Conservation (phyloP, 2,888 invertebrate genomes). For the Laothoe populi region DNA sequence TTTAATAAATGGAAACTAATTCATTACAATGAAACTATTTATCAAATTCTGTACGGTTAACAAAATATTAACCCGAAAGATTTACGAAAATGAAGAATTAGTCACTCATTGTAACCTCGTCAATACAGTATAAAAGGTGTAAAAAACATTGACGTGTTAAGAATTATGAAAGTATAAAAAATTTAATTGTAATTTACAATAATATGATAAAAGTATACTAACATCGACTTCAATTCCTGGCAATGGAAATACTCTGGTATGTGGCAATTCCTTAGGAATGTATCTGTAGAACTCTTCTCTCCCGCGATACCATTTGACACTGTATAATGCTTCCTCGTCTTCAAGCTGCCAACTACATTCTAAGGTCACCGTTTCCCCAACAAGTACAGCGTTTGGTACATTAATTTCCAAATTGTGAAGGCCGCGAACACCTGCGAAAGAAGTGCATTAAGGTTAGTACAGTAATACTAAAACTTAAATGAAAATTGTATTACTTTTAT, state of each 20-base stretch:
- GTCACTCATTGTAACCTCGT: too few relatives aligned
- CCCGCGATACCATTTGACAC: conserved; percentile 93
- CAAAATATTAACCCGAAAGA: too few relatives aligned
- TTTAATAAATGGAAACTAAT: too few relatives aligned
- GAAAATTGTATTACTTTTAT: too few relatives aligned
- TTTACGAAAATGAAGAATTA: too few relatives aligned
- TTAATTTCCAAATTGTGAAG: conserved; percentile 89
- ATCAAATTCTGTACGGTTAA: too few relatives aligned
- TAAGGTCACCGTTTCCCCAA: conserved; percentile 89
- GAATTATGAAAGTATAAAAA: background rate
- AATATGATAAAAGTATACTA: conserved; percentile 66
- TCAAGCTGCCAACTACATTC: conserved; percentile 91
- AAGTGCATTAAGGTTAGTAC: background rate
- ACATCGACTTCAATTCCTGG: conserved; percentile 90
- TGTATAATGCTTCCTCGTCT: conserved; percentile 88
- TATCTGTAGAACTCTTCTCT: conserved; percentile 91
- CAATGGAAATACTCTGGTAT: conserved; percentile 89
- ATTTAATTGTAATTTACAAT: background rate
- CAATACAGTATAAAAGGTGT: too few relatives aligned
- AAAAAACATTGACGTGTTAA: background rate
- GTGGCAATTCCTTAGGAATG: conserved; percentile 91
- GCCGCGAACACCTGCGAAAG: conserved; percentile 80
- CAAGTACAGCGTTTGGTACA: conserved; percentile 89
- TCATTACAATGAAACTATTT: too few relatives aligned
- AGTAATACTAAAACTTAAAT: too few relatives aligned